Conservation (phyloP, 2,797 vertebrate genomes). For the Phalanger gymnotis region DNA sequence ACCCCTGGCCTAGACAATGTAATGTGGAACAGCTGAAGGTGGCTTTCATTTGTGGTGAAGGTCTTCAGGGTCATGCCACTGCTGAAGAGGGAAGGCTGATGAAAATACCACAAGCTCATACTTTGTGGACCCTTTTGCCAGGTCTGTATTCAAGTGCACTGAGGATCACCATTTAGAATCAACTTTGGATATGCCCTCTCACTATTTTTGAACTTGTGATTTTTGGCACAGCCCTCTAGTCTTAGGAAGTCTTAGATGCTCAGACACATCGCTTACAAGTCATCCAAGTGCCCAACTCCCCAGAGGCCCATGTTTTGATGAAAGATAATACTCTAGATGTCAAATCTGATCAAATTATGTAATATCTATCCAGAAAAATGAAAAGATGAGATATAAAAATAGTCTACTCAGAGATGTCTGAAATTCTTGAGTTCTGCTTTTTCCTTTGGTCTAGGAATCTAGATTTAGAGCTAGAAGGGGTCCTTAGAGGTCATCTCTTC, state of each 20-base stretch:
- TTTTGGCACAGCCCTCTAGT: not conserved
- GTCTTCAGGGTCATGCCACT: not conserved
- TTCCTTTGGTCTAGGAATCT: slow-evolving; percentile 51
- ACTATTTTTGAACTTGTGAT: slow-evolving; percentile 4
- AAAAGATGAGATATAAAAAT: slow-evolving; percentile 42
- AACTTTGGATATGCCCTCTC: not conserved
- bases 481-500: not conserved
- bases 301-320: not conserved
- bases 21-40: not conserved
- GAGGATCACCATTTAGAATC: not conserved
- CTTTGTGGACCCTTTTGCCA: not conserved
- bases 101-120: not conserved
- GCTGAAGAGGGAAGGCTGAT: not conserved
- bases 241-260: slow-evolving; percentile 8
- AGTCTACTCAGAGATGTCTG: not conserved
- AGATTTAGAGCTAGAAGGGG: not conserved
- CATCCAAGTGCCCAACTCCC: not conserved
- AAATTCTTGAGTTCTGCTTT: not conserved
- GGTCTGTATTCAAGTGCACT: not conserved
- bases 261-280: slow-evolving; percentile 1
- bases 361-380: not conserved
- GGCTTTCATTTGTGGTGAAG: not conserved
- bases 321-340: slow-evolving; percentile 34
- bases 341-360: not conserved
- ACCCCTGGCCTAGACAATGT: not conserved